phyloP scores from a whole-genome alignment of 2,797 vertebrate genomes.

The Parauchenoglanis ngamensis region DNA sequence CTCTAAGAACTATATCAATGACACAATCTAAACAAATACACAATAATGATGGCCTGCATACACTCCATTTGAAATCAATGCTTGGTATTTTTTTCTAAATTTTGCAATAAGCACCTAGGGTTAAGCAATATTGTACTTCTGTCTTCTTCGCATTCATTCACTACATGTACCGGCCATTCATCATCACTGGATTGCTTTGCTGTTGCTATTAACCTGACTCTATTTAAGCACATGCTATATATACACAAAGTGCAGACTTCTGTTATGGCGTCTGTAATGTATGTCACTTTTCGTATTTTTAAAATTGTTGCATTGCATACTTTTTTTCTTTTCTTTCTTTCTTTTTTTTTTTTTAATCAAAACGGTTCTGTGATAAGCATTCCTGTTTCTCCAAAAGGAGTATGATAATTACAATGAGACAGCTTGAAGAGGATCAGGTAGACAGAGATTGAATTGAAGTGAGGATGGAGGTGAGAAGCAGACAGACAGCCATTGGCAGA shows the following conservation, averaged over 20 bases:
- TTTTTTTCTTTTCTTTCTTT: neutral
- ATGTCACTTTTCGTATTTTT: neutral
- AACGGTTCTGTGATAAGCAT: neutral
- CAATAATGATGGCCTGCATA: neutral
- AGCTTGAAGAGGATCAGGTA: constrained; percentile 22
- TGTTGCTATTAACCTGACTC: neutral
- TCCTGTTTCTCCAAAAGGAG: neutral
- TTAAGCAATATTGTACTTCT: neutral
- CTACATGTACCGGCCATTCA: neutral
- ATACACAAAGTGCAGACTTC: neutral
- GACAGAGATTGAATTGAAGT: constrained; percentile 54
- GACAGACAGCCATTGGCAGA: constrained; percentile 32
- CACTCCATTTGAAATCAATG: neutral
- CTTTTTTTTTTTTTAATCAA: neutral
- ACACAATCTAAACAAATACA: neutral
- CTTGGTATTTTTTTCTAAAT: neutral
- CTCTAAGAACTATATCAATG: neutral
- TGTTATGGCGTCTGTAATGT: neutral
- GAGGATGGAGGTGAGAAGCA: constrained; percentile 22
- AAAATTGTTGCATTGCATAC: neutral
- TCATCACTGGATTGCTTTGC: constrained; percentile 1
- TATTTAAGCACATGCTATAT: neutral
- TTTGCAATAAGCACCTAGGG: too few species aligned
- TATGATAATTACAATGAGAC: constrained; percentile 27
- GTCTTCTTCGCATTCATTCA: neutral